phyloP scores from a whole-genome alignment of 1,140 invertebrate genomes.

The Gryon sp. region DNA sequence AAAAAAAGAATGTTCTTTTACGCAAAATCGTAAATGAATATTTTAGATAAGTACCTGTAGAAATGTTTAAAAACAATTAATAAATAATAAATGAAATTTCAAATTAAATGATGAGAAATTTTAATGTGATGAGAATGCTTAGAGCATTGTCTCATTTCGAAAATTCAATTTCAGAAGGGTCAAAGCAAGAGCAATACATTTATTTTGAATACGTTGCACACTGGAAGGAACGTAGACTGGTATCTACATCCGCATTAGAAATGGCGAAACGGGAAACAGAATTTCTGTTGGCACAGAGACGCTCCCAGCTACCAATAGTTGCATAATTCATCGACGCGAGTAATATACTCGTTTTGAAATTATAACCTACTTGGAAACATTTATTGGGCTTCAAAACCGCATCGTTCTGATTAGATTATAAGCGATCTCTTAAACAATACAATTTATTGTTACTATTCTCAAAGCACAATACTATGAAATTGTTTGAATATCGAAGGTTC shows the following conservation, averaged over 20 bases:
- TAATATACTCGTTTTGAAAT: conserved; percentile 71
- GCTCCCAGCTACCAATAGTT: conserved; percentile 67
- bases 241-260: conserved; percentile 47
- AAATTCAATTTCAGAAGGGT: conserved; percentile 52
- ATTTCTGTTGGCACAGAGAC: conserved; percentile 61
- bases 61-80: too few species aligned
- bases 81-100: too few species aligned
- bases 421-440: too few species aligned
- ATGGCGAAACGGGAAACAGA: conserved; percentile 50
- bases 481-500: too few species aligned
- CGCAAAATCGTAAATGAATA: too few species aligned
- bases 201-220: conserved; percentile 37
- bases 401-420: conserved; percentile 51
- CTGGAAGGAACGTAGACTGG: conserved; percentile 30
- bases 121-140: conserved; percentile 6
- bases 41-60: too few species aligned
- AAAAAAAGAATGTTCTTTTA: too few species aligned
- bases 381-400: conserved; percentile 70
- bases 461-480: too few species aligned
- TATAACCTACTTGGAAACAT: conserved; percentile 65
- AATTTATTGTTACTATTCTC: too few species aligned
- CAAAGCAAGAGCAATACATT: conserved; percentile 49
- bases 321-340: conserved; percentile 73
- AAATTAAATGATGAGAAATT: conserved; percentile 15
- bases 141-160: conserved; percentile 35